Percentiles rank a stretch among this genome's conserved stretches.
phyloP scores from a whole-genome alignment of 2,113 vertebrate genomes.

The Cavia porcellus region DNA sequence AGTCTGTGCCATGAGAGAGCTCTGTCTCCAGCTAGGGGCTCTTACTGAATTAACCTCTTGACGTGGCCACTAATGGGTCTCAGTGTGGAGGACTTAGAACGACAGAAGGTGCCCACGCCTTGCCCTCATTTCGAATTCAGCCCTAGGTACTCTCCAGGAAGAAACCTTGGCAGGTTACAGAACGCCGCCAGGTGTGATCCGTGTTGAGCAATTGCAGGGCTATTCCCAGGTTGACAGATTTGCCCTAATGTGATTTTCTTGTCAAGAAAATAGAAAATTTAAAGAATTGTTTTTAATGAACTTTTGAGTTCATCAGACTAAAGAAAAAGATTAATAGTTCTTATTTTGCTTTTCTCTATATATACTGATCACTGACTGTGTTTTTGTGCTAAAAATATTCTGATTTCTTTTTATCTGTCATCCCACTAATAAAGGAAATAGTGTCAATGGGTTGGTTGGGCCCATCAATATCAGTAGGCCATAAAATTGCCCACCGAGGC shows the following conservation, averaged over 20 bases:
- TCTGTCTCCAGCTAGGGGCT: not conserved
- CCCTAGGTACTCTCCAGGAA: not conserved
- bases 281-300: not conserved
- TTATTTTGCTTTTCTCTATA: not conserved
- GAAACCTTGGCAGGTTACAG: not conserved
- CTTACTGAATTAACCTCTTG: not conserved
- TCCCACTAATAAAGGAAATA: conserved; percentile 35
- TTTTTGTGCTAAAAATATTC: conserved; percentile 42
- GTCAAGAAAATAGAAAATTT: conserved; percentile 34
- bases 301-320: not conserved
- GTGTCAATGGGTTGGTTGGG: not conserved
- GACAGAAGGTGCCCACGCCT: not conserved
- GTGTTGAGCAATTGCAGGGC: conserved; percentile 7
- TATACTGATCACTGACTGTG: not conserved
- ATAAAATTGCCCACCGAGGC: not conserved
- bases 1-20: not conserved
- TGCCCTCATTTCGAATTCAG: not conserved
- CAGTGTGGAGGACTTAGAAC: not conserved
- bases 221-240: not conserved
- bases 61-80: not conserved
- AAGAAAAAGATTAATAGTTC: not conserved
- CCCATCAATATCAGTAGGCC: not conserved
- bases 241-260: not conserved
- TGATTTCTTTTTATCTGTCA: not conserved
- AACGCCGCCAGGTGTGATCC: not conserved